Evolutionary conservation across 2,113 vertebrate species (phyloP).

Genomic region (Larimichthys polyactis): DNA sequence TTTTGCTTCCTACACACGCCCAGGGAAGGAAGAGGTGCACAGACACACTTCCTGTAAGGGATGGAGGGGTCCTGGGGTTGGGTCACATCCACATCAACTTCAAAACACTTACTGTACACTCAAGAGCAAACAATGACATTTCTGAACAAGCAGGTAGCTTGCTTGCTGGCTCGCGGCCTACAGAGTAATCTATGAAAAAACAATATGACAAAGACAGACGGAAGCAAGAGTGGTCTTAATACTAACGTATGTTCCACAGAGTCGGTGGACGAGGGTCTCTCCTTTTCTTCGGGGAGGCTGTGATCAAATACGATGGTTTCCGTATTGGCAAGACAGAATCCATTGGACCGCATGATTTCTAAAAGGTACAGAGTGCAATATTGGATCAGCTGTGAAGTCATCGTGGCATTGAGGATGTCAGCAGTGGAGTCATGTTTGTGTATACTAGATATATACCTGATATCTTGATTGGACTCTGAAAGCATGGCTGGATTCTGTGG

Average conservation of each 20-base stretch:
- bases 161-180: background rate
- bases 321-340: slow-evolving; percentile 97
- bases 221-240: background rate
- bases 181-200: background rate
- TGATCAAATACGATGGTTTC: slow-evolving; percentile 97
- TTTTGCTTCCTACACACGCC: slow-evolving; percentile 71
- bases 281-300: slow-evolving; percentile 89
- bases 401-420: background rate
- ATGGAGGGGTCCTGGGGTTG: slow-evolving; percentile 28
- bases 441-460: slow-evolving; percentile 84
- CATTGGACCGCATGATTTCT: slow-evolving; percentile 99
- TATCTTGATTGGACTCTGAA: slow-evolving; percentile 95
- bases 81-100: slow-evolving; percentile 50
- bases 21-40: slow-evolving; percentile 79
- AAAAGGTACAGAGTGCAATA: slow-evolving; percentile 34
- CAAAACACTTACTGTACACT: slow-evolving; percentile 11
- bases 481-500: slow-evolving; percentile 95
- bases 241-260: slow-evolving; percentile 91
- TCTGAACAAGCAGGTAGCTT: slow-evolving; percentile 1
- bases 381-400: background rate
- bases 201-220: background rate
- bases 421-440: background rate
- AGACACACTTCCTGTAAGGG: slow-evolving; percentile 74
- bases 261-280: slow-evolving; percentile 90
- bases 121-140: slow-evolving; percentile 9